Evolutionary conservation across 2,888 invertebrate genomes (phyloP).

Genomic region (Tachystola acroxantha): DNA sequence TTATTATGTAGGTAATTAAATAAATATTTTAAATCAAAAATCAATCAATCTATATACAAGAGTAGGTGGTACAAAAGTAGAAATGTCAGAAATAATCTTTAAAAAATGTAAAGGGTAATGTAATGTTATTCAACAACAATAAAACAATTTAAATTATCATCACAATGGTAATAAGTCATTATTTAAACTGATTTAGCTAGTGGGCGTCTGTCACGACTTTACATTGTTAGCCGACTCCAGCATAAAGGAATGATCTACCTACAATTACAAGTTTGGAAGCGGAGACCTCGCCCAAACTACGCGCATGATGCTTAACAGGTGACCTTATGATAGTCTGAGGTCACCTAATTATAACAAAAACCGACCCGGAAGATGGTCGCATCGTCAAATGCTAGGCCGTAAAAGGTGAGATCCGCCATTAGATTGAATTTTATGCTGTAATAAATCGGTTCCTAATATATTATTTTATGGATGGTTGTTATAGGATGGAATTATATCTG

Average conservation of each 20-base stretch:
- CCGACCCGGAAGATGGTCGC: slow-evolving; percentile 53
- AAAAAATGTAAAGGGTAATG: too few species aligned
- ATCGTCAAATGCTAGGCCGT: slow-evolving; percentile 38
- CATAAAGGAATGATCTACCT: slow-evolving; percentile 4
- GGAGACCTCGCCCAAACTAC: slow-evolving; percentile 41
- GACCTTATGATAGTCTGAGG: slow-evolving; percentile 44
- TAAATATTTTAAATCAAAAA: too few species aligned
- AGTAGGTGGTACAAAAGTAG: too few species aligned
- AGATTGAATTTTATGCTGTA: slow-evolving; percentile 9
- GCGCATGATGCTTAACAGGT: slow-evolving; percentile 46
- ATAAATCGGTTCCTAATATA: background rate
- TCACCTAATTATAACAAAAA: slow-evolving; percentile 53
- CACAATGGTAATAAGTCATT: background rate
- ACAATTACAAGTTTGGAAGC: slow-evolving; percentile 7
- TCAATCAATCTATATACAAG: too few species aligned
- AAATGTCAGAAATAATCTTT: too few species aligned
- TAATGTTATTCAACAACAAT: too few species aligned
- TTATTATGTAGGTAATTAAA: too few species aligned
- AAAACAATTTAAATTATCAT: background rate
- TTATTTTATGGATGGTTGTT: background rate
- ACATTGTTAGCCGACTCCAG: slow-evolving; percentile 2
- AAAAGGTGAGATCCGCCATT: slow-evolving; percentile 48
- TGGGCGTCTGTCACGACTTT: slow-evolving; percentile 4
- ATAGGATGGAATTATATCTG: too few species aligned
- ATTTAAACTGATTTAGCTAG: background rate